phyloP scores from a whole-genome alignment of 2,888 invertebrate species.

The Bembecia ichneumoniformis region DNA sequence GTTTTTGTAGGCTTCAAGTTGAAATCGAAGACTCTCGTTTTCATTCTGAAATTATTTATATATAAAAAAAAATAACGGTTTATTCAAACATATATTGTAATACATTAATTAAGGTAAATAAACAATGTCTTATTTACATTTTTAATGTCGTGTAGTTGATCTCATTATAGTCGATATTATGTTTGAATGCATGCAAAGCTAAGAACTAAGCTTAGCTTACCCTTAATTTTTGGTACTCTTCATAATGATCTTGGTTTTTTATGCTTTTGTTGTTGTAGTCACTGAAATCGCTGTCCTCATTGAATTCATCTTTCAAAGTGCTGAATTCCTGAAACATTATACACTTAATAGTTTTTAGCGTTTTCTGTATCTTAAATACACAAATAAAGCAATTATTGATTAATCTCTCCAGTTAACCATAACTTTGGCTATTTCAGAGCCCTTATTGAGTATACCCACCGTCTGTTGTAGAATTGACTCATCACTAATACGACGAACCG shows the following conservation, averaged over 20 bases:
- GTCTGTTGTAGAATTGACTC: too few species aligned
- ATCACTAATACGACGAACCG: not conserved
- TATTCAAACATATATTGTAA: too few species aligned
- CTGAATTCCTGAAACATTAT: conserved; percentile 50
- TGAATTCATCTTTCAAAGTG: conserved; percentile 55
- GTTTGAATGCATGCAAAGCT: too few species aligned
- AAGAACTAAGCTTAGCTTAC: conserved; percentile 22
- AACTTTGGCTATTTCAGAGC: too few species aligned
- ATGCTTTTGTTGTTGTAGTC: conserved; percentile 25
- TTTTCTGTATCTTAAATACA: too few species aligned
- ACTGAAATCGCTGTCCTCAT: conserved; percentile 40
- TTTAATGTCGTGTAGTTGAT: too few species aligned
- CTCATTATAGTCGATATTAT: too few species aligned
- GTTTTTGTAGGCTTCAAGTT: conserved; percentile 94
- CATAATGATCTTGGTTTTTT: conserved; percentile 23
- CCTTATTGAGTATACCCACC: too few species aligned
- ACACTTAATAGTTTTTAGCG: not conserved
- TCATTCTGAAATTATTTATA: conserved; percentile 54
- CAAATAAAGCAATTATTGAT: too few species aligned
- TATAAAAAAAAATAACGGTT: not conserved
- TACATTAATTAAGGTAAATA: too few species aligned
- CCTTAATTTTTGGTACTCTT: conserved; percentile 45
- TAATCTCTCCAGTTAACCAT: too few species aligned
- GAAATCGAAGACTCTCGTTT: conserved; percentile 91
- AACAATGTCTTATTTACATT: too few species aligned